These are phyloP conservation scores for Coptodon rendalli DNA, from an alignment of 2,113 vertebrate species.

Conservation along the genomic window DNA sequence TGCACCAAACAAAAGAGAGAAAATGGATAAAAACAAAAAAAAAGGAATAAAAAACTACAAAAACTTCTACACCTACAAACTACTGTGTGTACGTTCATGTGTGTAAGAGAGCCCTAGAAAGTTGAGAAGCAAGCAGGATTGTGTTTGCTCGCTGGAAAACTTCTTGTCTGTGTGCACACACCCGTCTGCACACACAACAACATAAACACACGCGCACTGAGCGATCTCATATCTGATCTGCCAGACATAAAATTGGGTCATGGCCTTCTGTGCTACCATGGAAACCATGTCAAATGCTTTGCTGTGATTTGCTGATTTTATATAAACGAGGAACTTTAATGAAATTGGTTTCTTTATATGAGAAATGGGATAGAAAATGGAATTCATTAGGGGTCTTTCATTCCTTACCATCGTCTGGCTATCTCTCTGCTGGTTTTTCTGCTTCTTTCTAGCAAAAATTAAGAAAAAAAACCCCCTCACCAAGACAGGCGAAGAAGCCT, in stretches of 20 bases:
- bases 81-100: not conserved
- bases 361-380: constrained; percentile 36
- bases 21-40: not conserved
- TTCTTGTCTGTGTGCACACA: not conserved
- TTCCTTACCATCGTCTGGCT: not conserved
- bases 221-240: constrained; percentile 44
- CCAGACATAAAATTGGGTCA: constrained; percentile 50
- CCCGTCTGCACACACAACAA: not conserved
- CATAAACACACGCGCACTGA: not conserved
- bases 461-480: rapidly evolving
- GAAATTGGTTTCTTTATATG: constrained; percentile 45
- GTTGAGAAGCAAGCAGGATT: not conserved
- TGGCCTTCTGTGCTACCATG: constrained; percentile 39
- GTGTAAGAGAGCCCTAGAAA: not conserved
- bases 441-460: not conserved
- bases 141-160: not conserved
- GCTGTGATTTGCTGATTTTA: constrained; percentile 28
- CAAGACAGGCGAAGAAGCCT: not conserved
- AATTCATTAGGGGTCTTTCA: constrained; percentile 28
- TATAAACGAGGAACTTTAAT: constrained; percentile 47
- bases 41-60: not conserved
- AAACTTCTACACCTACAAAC: not conserved
- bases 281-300: constrained; percentile 45
- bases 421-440: not conserved
- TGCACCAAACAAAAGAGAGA: not conserved